A percentile compares a stretch with the other conserved stretches of the same genome.
Conservation (phyloP, 1,140 invertebrate species). For the Megalonaias nervosa region DNA sequence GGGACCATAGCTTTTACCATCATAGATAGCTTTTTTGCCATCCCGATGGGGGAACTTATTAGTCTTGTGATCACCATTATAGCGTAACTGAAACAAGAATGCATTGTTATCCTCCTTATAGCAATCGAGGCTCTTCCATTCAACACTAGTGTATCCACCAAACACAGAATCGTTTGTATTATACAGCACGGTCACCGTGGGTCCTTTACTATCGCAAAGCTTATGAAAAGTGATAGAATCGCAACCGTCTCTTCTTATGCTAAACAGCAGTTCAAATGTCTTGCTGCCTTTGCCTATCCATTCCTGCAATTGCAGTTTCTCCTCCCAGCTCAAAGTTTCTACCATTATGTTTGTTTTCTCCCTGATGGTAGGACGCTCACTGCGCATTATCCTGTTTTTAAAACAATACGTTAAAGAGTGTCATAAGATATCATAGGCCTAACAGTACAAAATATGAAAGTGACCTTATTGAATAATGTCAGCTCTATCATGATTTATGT, state of each 20-base stretch:
- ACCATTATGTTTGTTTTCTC: too few relatives aligned
- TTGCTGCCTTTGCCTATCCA: conserved; percentile 18
- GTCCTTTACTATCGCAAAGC: conserved; percentile 37
- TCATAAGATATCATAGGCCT: too few relatives aligned
- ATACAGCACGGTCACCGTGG: conserved; percentile 38
- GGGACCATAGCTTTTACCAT: conserved; percentile 6
- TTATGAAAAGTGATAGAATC: conserved; percentile 27
- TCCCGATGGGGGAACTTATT: conserved; percentile 16
- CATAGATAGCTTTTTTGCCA: background rate
- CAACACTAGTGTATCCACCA: conserved; percentile 34
- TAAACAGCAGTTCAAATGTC: conserved; percentile 30
- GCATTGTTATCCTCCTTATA: conserved; percentile 30
- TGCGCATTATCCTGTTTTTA: too few relatives aligned
- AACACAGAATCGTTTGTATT: conserved; percentile 36
- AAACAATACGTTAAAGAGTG: too few relatives aligned
- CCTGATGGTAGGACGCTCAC: too few relatives aligned
- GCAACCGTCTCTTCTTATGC: conserved; percentile 28
- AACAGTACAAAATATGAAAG: too few relatives aligned
- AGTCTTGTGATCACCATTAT: background rate
- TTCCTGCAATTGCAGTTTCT: conserved; percentile 7
- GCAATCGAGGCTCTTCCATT: conserved; percentile 20
- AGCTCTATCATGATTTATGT: too few relatives aligned
- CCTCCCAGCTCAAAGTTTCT: too few relatives aligned
- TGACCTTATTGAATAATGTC: too few relatives aligned
- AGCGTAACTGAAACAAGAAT: conserved; percentile 34